phyloP scores from a whole-genome alignment of 2,113 vertebrate genomes.

The Catharus minimus region DNA sequence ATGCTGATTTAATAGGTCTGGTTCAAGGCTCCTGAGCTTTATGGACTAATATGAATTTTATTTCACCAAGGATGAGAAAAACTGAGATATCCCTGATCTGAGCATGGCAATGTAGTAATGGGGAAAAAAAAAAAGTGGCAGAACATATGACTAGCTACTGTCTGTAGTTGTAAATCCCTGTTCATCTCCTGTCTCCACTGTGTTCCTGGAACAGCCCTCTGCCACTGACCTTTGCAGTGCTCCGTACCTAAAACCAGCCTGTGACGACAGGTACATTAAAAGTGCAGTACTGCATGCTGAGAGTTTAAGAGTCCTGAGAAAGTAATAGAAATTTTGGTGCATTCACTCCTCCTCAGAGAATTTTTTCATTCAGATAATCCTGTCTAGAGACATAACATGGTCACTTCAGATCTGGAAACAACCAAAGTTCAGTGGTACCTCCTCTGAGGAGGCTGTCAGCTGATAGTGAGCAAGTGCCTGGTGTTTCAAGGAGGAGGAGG shows the following conservation, averaged over 20 bases:
- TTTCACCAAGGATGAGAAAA: background rate
- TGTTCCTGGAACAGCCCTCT: background rate
- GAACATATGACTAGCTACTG: background rate
- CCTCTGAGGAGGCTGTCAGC: background rate
- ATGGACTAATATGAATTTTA: background rate
- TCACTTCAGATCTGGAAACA: background rate
- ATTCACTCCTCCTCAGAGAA: background rate
- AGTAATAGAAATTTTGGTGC: background rate
- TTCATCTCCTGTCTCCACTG: background rate
- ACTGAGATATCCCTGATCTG: background rate
- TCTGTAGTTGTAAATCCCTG: background rate
- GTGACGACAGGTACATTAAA: background rate
- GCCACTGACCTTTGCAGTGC: background rate
- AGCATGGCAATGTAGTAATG: background rate
- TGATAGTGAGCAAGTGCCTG: background rate
- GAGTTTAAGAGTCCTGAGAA: background rate
- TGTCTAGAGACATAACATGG: background rate
- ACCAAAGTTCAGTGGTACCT: background rate
- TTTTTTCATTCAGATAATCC: background rate
- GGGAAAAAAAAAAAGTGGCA: background rate
- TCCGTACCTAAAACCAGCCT: background rate
- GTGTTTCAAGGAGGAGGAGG: background rate
- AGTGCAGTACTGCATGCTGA: background rate
- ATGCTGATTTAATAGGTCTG: background rate
- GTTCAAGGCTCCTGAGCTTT: background rate